Base-by-base conservation (phyloP, 2,888 invertebrate genomes). In the Operophtera brumata region DNA sequence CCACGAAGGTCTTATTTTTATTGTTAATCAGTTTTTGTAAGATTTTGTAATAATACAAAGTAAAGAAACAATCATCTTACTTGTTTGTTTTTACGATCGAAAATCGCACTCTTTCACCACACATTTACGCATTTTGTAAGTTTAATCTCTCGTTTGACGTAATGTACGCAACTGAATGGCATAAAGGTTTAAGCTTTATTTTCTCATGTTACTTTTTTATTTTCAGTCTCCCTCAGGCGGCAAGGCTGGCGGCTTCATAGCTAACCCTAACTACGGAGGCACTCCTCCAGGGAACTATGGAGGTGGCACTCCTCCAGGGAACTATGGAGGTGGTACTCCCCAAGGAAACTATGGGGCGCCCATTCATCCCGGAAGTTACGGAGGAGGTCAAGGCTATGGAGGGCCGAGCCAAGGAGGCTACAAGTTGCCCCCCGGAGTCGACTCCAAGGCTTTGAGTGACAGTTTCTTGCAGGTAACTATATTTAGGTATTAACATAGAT, bases 401-500 rank as follows among this genome's bases (percentile, higher is more conserved):
- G 54, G 54, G 9, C 74, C 87, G 5, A 84, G 82, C 67, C 82
- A 70, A 67, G 92, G 79, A 91, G 92, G 75, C 30, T 96, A 96
- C 75, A 94, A 94, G 64, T 91, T 94, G 67, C 95, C 95, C 7
- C 86, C 86, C 0, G 92, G 88, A 7, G 82, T 78, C 5, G 93
- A 94, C 67, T 91, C 92, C 13, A 94, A 94, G 71, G 92, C 92
- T 70, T 82, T 93, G 47, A 94, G 92, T 72, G 93, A 93, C 57
- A 92, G 93, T 66, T 92, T 92, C 67, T 73, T 91, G 63, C 92
- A 91, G 84, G 91, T 91, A 77, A 54, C 8, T 12, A 39, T 25
- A 37, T 10, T 32, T 12, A 3, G n/a, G n/a, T n/a, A n/a, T n/a
- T n/a, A n/a, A n/a, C n/a, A n/a, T n/a, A n/a, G n/a, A n/a, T n/a